phyloP scores from a whole-genome alignment of 2,888 invertebrate genomes.

The Heliconius cydno region DNA sequence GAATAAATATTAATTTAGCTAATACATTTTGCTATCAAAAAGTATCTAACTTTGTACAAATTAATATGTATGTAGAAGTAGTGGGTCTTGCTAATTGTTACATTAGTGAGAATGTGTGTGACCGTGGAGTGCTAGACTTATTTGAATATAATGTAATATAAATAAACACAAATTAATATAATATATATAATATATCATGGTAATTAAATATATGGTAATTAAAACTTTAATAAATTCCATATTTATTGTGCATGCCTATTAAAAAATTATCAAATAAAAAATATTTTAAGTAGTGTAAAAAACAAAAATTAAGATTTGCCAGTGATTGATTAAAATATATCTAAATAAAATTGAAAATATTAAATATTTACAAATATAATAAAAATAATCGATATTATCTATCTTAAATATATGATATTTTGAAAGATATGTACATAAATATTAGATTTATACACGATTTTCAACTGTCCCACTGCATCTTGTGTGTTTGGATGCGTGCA shows the following conservation, averaged over 20 bases:
- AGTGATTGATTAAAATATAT: not conserved
- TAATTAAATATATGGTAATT: too few relatives aligned
- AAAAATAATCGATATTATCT: not conserved
- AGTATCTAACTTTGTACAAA: slow-evolving; percentile 1
- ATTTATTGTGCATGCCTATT: not conserved
- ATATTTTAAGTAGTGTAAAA: not conserved
- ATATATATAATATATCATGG: not conserved
- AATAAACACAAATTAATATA: not conserved
- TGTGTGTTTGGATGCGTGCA: slow-evolving; percentile 49
- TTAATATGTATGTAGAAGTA: slow-evolving; percentile 13
- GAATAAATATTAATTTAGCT: not conserved
- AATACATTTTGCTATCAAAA: not conserved
- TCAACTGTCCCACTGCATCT: slow-evolving; percentile 49
- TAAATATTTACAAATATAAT: not conserved
- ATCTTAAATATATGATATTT: not conserved
- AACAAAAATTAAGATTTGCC: not conserved
- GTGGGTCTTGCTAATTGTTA: slow-evolving; percentile 4
- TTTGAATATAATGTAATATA: not conserved
- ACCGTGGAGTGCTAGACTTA: slow-evolving; percentile 9
- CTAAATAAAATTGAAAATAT: too few relatives aligned
- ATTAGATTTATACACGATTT: slow-evolving; percentile 39
- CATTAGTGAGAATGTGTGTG: slow-evolving; percentile 14
- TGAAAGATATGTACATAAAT: slow-evolving; percentile 32
- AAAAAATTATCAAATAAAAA: not conserved
- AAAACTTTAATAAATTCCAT: not conserved